Conservation (phyloP, 2,797 vertebrate genomes). For the Merluccius polli region DNA sequence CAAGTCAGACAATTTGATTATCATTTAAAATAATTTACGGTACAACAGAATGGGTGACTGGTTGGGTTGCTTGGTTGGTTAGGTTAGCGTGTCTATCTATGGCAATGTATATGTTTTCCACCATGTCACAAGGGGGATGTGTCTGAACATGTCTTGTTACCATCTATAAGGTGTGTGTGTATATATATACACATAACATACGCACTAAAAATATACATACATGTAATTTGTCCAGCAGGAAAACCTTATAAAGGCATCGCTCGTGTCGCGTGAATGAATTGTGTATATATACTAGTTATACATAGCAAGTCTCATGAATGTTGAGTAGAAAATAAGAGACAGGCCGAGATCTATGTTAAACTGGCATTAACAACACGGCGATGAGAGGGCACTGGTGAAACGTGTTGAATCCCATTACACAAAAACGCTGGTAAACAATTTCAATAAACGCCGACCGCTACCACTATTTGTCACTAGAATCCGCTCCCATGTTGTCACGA, state of each 20-base stretch:
- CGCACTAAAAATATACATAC: neutral
- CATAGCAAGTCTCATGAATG: neutral
- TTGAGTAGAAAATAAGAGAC: neutral
- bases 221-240: neutral
- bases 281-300: neutral
- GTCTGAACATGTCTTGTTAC: neutral
- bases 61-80: neutral
- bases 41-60: neutral
- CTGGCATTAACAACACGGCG: neutral
- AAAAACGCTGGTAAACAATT: neutral
- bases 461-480: too few relatives aligned
- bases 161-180: neutral
- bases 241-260: neutral
- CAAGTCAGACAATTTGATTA: neutral
- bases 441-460: neutral
- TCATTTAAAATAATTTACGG: neutral
- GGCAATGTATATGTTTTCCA: neutral
- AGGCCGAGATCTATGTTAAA: neutral
- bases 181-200: neutral
- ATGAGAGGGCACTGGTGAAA: neutral
- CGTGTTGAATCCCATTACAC: neutral
- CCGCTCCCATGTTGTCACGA: neutral
- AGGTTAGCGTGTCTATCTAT: neutral
- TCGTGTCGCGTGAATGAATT: neutral
- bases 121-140: neutral